Base-by-base conservation (phyloP, 2,797 vertebrate genomes). In the Pteronotus mesoamericanus region DNA sequence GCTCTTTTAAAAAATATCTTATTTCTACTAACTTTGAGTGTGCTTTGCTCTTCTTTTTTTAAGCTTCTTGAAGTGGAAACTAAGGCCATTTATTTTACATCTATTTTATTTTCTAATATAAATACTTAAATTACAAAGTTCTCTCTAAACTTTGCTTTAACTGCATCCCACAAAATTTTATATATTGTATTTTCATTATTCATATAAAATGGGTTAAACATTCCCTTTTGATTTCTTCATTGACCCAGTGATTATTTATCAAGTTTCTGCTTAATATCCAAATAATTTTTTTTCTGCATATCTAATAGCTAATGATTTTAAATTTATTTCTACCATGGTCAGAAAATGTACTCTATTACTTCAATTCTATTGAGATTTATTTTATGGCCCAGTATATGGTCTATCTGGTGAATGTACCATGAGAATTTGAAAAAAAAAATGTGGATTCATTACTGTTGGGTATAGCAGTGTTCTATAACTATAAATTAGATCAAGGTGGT, bases 401-500 rank as follows among this genome's bases (percentile, higher is more conserved):
- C 37, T 57, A 39, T 86, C n/a, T 66, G 80, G 86, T 86, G 48
- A 89, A 86, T 86, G 59, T 32, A 48, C 37, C 37, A 12, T 37
- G 51, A 59, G 12, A 34, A 24, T 78, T 86, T 78, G 39, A 61
- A 61, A 69, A 66, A 86, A n/a, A 68, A 79, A 69, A 69, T 4
- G 42, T 59, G 2, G 39, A n/a, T 78, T 71, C 51, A 32, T 29
- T 86, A 9, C 39, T 77, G 24, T 92, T 32, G 61, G 59, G 15
- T 84, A 88, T 42, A 68, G 14, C 26, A 78, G 24, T 91, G 21
- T 61, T 71, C 44, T 64, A 46, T 71, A 69, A 85, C 71, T 91
- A 44, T 69, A 91, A 72, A 88, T 71, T 85, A 93, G 72, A 84
- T 93, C 55, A 79, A 77, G 44, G 95, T 91, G 59, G 87, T 66